These are phyloP conservation scores for Drosophila malerkotliana DNA, from an alignment of 1,140 invertebrate genomes.

Conservation along the genomic window DNA sequence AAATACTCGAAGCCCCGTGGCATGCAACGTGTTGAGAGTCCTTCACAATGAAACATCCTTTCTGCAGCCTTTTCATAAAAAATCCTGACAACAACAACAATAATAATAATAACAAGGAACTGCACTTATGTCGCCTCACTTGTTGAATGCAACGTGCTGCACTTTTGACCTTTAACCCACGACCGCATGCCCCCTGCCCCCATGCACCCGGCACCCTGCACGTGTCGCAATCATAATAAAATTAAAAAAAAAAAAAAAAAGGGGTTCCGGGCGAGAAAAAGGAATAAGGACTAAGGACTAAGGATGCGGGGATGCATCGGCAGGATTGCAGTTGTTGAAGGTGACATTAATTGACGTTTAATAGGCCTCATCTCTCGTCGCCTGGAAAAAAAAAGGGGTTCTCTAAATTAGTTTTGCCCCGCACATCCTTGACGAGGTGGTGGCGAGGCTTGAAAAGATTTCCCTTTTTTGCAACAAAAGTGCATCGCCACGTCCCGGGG, in stretches of 20 bases:
- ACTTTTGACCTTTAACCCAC: conserved; percentile 15
- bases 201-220: conserved; percentile 26
- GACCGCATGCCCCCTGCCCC: neutral
- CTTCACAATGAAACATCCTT: neutral
- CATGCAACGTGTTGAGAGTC: neutral
- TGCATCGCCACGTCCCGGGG: conserved; percentile 53
- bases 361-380: conserved; percentile 48
- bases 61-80: neutral
- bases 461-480: conserved; percentile 52
- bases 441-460: conserved; percentile 52
- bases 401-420: conserved; percentile 41
- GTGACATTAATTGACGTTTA: conserved; percentile 81
- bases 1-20: too few relatives aligned
- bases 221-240: conserved; percentile 74
- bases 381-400: conserved; percentile 15
- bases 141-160: conserved; percentile 42
- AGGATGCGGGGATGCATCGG: conserved; percentile 8
- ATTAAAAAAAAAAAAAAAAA: conserved; percentile 18
- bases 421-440: neutral
- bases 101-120: conserved; percentile 2
- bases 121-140: conserved; percentile 20
- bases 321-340: conserved; percentile 61
- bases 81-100: neutral
- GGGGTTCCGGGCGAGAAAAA: conserved; percentile 6
- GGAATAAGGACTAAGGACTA: neutral